These are phyloP conservation scores for Tachuris rubrigastra DNA, from an alignment of 2,113 vertebrate species.

Conservation along the genomic window DNA sequence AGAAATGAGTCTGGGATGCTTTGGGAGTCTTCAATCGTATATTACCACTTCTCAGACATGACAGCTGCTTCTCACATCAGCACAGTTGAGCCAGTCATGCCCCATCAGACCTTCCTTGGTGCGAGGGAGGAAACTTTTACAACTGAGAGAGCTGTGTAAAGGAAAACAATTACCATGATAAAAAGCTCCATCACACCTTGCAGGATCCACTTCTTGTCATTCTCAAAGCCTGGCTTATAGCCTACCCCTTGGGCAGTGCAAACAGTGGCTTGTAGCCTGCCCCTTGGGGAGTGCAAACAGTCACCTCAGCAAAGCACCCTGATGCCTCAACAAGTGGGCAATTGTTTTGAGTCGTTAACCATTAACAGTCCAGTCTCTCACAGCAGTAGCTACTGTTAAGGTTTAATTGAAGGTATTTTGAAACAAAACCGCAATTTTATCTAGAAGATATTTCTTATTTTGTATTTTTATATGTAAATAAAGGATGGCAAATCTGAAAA, in stretches of 20 bases:
- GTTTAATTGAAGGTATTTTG: background rate
- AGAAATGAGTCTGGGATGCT: background rate
- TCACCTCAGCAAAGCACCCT: background rate
- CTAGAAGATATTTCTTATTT: background rate
- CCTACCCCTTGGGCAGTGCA: background rate
- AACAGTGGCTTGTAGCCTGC: too few relatives aligned
- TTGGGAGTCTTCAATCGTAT: background rate
- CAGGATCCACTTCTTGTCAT: background rate
- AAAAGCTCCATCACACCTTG: background rate
- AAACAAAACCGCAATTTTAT: background rate
- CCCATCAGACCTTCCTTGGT: background rate
- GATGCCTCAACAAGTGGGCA: background rate
- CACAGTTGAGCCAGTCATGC: background rate
- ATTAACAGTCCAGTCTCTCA: too few relatives aligned
- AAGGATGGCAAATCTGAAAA: background rate
- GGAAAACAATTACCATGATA: background rate
- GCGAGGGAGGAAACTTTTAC: background rate
- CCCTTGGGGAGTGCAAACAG: too few relatives aligned
- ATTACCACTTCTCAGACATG: background rate
- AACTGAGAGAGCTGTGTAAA: background rate
- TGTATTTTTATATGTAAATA: background rate
- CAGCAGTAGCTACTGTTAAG: too few relatives aligned
- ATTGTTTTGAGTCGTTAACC: background rate
- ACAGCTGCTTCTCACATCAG: background rate
- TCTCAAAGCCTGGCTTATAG: background rate